Evolutionary conservation across 2,888 invertebrate genomes (phyloP).

Genomic region (Apotomis betuletana): DNA sequence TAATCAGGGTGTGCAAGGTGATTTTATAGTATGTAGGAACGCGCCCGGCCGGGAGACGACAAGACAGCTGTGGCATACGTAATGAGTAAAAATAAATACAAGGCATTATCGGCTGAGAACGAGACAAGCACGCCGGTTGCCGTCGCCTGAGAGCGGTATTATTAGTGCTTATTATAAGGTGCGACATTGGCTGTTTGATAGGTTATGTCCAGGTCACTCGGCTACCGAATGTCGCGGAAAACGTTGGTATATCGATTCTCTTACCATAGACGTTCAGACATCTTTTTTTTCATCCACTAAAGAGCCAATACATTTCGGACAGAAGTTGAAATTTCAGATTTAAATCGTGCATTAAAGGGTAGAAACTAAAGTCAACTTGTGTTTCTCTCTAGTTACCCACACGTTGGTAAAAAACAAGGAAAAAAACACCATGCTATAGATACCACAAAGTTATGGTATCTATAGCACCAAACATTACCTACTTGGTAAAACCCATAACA

Average conservation of each 20-base stretch:
- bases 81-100: constrained; percentile 83
- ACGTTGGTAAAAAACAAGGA: background rate
- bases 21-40: constrained; percentile 49
- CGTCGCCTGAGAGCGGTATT: constrained; percentile 65
- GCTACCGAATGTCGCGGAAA: constrained; percentile 15
- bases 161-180: constrained; percentile 71
- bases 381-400: background rate
- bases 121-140: constrained; percentile 80
- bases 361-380: background rate
- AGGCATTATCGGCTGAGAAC: constrained; percentile 78
- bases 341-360: background rate
- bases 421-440: background rate
- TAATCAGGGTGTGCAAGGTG: constrained; percentile 42
- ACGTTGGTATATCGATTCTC: constrained; percentile 6
- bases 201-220: constrained; percentile 49
- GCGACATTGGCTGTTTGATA: constrained; percentile 48
- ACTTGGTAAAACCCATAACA: background rate
- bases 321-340: background rate
- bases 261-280: no score
- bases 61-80: constrained; percentile 80
- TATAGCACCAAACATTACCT: no score
- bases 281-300: background rate
- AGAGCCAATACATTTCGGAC: background rate
- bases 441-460: background rate
- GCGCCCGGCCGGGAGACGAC: constrained; percentile 74